Percentiles rank a stretch among this genome's conserved stretches.
These are phyloP conservation scores for Entomobrya proxima DNA, from an alignment of 2,888 invertebrate species.

Conservation along the genomic window DNA sequence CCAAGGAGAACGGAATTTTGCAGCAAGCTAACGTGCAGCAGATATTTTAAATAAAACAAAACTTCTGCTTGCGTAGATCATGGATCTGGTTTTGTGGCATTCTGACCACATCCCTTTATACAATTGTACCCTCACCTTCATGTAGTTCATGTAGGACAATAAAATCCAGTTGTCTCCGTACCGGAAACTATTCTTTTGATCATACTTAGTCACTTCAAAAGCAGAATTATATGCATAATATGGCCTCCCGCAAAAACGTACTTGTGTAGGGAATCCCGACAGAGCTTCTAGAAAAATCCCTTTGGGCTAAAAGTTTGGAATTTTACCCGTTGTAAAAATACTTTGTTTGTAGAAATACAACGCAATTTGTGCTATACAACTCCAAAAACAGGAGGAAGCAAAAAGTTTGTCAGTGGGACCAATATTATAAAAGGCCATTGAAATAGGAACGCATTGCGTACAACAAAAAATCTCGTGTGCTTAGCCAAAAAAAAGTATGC, in stretches of 20 bases:
- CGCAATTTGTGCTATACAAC: neutral
- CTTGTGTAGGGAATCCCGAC: neutral
- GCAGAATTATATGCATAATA: neutral
- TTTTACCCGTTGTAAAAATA: neutral
- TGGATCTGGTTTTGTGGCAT: neutral
- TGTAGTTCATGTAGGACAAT: neutral
- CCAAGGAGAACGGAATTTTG: no score
- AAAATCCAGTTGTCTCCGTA: neutral
- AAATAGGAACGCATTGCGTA: constrained; percentile 3
- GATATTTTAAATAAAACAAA: no score
- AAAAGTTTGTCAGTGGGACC: neutral
- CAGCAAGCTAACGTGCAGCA: no score
- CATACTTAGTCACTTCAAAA: neutral
- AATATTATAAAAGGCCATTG: neutral
- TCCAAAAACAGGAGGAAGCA: neutral
- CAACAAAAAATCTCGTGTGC: neutral
- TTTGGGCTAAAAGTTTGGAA: neutral
- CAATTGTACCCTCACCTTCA: neutral
- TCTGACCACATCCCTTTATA: neutral
- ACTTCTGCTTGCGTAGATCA: no score
- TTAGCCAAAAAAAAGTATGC: neutral
- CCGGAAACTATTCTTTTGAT: neutral
- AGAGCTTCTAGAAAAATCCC: neutral
- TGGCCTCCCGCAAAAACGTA: neutral
- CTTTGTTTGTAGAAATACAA: no score